Evolutionary conservation across 2,797 vertebrate species (phyloP), one percentile per base, ranked within the genome.

Genomic region (Xyrichtys novacula): DNA sequence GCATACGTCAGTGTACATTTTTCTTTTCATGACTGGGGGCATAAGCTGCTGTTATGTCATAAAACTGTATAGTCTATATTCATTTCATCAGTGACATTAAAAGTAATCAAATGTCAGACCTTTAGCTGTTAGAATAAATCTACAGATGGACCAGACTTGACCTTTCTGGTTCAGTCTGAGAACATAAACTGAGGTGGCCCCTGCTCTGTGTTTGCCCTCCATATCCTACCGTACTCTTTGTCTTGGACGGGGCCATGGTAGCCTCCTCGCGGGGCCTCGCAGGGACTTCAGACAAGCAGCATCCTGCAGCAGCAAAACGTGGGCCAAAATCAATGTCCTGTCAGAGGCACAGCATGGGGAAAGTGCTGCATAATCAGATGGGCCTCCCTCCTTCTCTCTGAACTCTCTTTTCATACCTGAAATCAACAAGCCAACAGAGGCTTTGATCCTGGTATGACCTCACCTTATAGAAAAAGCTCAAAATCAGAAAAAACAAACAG

Each of bases 281-380:
- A 43, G 74, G 83, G 77, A 83, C 83, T 75, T 73, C 66, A 87
- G 84, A 84, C 49, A 20, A 84, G 76, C 61, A 63, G 71, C 80
- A 86, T 89, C 84, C 86, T 84, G 78, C 73, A 78, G 77, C 76
- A 70, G 36, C n/a, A 1, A 65, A 58, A 57, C 12, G 9, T 2
- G 8, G 44, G 91, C 92, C 91, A 93, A 92, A 81, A 88, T 91
- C 91, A 92, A 91, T 90, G 91, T 91, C 82, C 73, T 72, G 65
- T 26, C 56, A 61, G 84, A 81, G 80, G 80, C 65, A 62, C 56
- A 64, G 81, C 22, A 68, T 82, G 79, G 81, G 84, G 83, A 90
- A 87, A 90, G 76, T 44, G 70, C 86, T 72, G 70, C 70, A 62
- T 79, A 88, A 90, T 91, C 84, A 85, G 84, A 92, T 86, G 73